Base-by-base conservation (phyloP, 2,888 invertebrate genomes). In the Euspilapteryx auroguttella region DNA sequence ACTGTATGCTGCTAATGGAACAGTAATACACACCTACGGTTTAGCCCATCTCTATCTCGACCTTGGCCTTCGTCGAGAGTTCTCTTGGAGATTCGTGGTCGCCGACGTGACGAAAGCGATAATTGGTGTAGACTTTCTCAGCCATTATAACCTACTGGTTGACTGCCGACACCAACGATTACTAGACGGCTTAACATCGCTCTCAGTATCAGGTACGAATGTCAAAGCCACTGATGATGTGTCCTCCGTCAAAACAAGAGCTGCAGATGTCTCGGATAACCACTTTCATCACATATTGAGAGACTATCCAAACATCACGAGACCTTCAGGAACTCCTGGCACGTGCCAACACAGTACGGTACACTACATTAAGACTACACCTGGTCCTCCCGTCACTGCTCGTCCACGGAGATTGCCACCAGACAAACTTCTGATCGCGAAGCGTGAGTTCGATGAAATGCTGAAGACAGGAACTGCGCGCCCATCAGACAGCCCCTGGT, bases 401-500 rank as follows among this genome's bases (percentile, higher is more conserved):
- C 5, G 21, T 7, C 21, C n/a, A 21, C 21, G 21, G 4, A 8
- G 21, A 8, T 10, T 21, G 3, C n/a, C 21, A 7, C 21, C 21
- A 4, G 21, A 21, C n/a, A 4, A 9, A 21, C 21, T 21, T 4
- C 5, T n/a, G n/a, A 21, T 21, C 4, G 21, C 21, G 4, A 21
- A 21, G 21, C n/a, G 10, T 4, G n/a, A 21, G n/a, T 21, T 21
- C n/a, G 21, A 21, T 8, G 21, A 21, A 3, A 21, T 21, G 21
- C n/a, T 21, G 7, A 4, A 10, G 4, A 12, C 8, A 15, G 1
- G 12, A 21, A 15, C 15, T 11, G 15, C 14, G 14, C 23, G 29
- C 24, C 20, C 14, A n/a, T 7, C n/a, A 5, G 23, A 17, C 8
- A 12, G 23, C 25, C 29, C 28, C 32, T 20, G 29, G 31, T 27